Base-by-base conservation (phyloP, 2,888 invertebrate species). In the Meandrusa payeni region DNA sequence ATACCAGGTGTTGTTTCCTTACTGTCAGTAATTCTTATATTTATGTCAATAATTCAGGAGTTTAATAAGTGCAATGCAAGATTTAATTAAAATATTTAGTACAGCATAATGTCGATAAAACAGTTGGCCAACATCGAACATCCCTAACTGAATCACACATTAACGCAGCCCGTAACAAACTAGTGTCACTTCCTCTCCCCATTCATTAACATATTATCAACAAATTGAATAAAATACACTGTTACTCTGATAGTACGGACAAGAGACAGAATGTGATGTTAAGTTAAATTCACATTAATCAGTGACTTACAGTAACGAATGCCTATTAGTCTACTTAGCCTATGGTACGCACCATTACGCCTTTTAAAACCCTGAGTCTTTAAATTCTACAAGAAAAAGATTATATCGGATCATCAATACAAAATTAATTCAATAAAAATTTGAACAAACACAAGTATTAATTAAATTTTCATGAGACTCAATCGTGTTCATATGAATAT, bases 291-390 rank as follows among this genome's bases (percentile, higher is more conserved):
- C 10, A 17, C 28, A 15, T 15, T 45, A 31, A 22, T 38, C 49
- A 27, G 10, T 43, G 38, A 34, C 38, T 19, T 32, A 44, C 23
- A 23, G 24, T 47, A 50, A 32, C 41, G 36, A 51, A 51, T 69
- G 68, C 64, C n/a, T 65, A 69, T 62, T 65, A 69, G 62, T 57
- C 76, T 80, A 78, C 72, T 76, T 82, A 82, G 54, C 52, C 80
- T 82, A 85, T 73, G 81, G 78, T 78, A 77, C 82, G 82, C 81
- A 81, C 81, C 78, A 71, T 68, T 74, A 70, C 47, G 46, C 38
- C 42, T 43, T 46, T 51, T 76, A 73, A 71, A 72, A 79, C 76
- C 76, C 69, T 75, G 76, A 68, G 61, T 70, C 68, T 69, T 58
- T 68, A 66, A 70, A 63, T 61, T 64, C 52, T 51, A 57, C 50